A percentile compares a stretch with the other conserved stretches of the same genome.
Evolutionary conservation across 2,888 invertebrate genomes (phyloP).

Genomic region (Capitulum mitella): DNA sequence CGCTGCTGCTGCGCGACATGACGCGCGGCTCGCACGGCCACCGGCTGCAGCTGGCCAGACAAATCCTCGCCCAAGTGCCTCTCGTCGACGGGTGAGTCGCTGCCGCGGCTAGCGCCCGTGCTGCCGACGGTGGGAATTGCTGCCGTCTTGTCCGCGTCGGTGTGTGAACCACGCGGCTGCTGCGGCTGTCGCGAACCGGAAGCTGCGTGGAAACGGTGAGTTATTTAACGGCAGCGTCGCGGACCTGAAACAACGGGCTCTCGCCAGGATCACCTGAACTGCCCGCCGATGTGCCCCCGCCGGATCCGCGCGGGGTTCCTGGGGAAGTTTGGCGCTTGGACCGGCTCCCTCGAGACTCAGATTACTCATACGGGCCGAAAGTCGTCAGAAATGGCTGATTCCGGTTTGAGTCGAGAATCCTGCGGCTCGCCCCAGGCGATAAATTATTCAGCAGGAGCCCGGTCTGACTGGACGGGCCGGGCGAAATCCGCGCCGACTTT

Average conservation of each 20-base stretch:
- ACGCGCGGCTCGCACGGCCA: background rate
- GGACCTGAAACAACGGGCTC: background rate
- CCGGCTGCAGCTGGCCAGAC: background rate
- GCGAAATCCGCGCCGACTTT: background rate
- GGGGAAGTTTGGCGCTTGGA: background rate
- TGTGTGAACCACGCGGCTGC: too few relatives aligned
- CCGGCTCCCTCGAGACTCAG: background rate
- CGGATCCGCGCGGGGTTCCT: background rate
- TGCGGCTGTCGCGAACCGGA: too few relatives aligned
- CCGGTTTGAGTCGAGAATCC: background rate
- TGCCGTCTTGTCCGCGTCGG: background rate
- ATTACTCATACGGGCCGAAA: background rate
- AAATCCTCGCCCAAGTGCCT: slow-evolving; percentile 1
- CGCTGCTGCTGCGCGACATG: slow-evolving; percentile 12
- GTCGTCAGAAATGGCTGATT: background rate
- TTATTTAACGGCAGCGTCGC: background rate
- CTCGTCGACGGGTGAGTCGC: slow-evolving; percentile 8
- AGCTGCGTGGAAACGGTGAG: background rate
- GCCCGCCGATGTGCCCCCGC: background rate
- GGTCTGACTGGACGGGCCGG: background rate
- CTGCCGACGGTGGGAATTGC: background rate
- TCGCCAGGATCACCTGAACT: background rate
- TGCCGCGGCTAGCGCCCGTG: background rate
- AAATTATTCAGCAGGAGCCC: background rate
- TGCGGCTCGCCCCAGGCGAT: too few relatives aligned